phyloP scores from a whole-genome alignment of 2,113 vertebrate species.

The Chloropsis hardwickii region DNA sequence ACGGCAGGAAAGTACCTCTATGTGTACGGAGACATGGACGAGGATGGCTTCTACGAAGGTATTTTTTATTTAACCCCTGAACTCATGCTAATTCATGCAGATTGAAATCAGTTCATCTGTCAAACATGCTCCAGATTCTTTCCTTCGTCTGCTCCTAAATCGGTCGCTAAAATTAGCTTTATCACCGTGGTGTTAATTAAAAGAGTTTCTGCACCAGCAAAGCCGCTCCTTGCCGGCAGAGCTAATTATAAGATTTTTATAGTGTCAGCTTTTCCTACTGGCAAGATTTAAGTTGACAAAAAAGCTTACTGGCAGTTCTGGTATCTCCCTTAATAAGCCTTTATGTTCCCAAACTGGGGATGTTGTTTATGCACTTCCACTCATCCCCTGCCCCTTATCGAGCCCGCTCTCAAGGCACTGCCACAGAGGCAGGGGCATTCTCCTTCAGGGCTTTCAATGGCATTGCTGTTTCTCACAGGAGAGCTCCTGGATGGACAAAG shows the following conservation, averaged over 20 bases:
- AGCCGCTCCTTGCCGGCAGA: not conserved
- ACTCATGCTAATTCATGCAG: not conserved
- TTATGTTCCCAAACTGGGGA: not conserved
- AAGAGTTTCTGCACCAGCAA: constrained; percentile 15
- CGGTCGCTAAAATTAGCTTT: constrained; percentile 13
- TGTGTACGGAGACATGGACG: constrained; percentile 97
- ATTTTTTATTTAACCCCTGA: not conserved
- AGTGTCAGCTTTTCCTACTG: constrained; percentile 18
- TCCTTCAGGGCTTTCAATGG: not conserved
- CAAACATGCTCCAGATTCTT: not conserved
- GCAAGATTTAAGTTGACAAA: not conserved
- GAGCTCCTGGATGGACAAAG: constrained; percentile 93
- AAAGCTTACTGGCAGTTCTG: not conserved
- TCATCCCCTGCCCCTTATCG: not conserved
- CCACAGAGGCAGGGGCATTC: rapidly evolving
- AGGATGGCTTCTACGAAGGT: constrained; percentile 99
- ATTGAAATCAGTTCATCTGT: not conserved
- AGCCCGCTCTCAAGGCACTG: not conserved
- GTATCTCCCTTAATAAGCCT: not conserved
- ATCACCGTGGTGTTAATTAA: constrained; percentile 28
- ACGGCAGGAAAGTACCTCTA: constrained; percentile 97
- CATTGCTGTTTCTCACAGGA: constrained; percentile 68
- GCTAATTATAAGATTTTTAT: constrained; percentile 28
- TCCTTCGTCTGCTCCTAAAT: not conserved
- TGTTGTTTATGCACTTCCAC: not conserved